Base-by-base conservation (phyloP, 2,797 vertebrate species). In the Prunella strophiata region DNA sequence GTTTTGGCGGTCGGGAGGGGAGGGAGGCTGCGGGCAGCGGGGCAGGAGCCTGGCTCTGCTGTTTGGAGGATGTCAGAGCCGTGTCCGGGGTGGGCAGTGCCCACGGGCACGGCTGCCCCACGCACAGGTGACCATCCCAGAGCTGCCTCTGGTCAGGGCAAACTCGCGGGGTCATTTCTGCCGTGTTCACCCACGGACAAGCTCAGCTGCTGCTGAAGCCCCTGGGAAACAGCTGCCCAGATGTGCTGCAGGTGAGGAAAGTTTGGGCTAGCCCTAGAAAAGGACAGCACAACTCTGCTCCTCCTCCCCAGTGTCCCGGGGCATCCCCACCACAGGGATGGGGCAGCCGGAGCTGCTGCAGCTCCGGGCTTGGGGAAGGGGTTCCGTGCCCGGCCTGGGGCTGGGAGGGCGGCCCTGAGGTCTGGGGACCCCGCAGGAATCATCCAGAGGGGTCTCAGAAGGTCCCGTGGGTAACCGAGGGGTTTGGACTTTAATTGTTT, bases 91-190 rank as follows among this genome's bases (percentile, higher is more conserved):
- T 2, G 75, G 48, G 23, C 4, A 14, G 32, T 2, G 80, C 10
- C 72, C 6, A 0, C 1, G n/a, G 54, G 7, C 62, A 10, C 7
- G 1, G 1, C 57, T 3, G 3, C 13, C 52, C 47, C 16, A 23
- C 0, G 1, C 23, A 4, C 40, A 4, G 1, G 32, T 4, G 36
- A 22, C 38, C 21, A 0, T 9, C 29, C 0, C 36, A 6, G 65
- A 26, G 47, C 16, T 30, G 43, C 4, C 30, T 22, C 75, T 5
- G 26, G 1, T 5, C 68, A 38, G 54, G 42, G 36, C 19, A 4
- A 8, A 3, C 23, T 34, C 65, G 2, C 0, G 5, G 68, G 38
- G 42, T 4, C 2, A 3, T 30, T 67, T 3, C 66, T 45, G 66
- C 66, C 12, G 5, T 2, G 1, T 1, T 58, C 9, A 0, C 34